Conservation (phyloP, 2,888 invertebrate genomes). For the Hypselothyrea guttata region DNA sequence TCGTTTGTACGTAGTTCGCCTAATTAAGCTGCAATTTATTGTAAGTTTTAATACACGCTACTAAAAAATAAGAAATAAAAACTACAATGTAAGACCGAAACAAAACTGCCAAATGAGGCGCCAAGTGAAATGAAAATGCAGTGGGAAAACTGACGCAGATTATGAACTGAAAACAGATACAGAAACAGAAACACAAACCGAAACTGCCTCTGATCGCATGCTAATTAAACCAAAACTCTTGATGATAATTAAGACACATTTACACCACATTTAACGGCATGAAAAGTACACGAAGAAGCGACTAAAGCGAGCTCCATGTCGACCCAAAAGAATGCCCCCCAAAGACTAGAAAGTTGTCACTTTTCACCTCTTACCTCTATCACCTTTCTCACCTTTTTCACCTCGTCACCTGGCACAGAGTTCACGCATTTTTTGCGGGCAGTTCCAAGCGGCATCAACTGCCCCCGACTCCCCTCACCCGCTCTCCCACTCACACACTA, state of each 20-base stretch:
- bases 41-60: conserved; percentile 46
- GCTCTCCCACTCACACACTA: conserved; percentile 6
- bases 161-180: neutral
- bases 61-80: conserved; percentile 36
- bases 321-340: conserved; percentile 1
- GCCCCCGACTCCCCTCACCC: neutral
- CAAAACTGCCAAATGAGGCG: conserved; percentile 32
- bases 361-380: conserved; percentile 4
- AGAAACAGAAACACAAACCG: conserved; percentile 1
- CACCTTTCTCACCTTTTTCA: neutral
- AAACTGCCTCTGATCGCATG: conserved; percentile 57
- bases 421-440: conserved; percentile 38
- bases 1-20: conserved; percentile 38
- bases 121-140: conserved; percentile 38
- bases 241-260: conserved; percentile 64
- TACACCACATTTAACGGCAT: conserved; percentile 60
- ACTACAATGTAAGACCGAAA: conserved; percentile 15
- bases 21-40: conserved; percentile 46
- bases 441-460: conserved; percentile 48
- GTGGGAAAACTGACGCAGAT: conserved; percentile 5
- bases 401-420: conserved; percentile 5
- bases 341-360: conserved; percentile 44
- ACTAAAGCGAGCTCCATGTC: conserved; percentile 4
- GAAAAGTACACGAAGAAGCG: conserved; percentile 6
- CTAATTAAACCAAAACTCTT: conserved; percentile 51